These are phyloP conservation scores for Heliconius congener DNA, from an alignment of 1,140 invertebrate species.

Conservation along the genomic window DNA sequence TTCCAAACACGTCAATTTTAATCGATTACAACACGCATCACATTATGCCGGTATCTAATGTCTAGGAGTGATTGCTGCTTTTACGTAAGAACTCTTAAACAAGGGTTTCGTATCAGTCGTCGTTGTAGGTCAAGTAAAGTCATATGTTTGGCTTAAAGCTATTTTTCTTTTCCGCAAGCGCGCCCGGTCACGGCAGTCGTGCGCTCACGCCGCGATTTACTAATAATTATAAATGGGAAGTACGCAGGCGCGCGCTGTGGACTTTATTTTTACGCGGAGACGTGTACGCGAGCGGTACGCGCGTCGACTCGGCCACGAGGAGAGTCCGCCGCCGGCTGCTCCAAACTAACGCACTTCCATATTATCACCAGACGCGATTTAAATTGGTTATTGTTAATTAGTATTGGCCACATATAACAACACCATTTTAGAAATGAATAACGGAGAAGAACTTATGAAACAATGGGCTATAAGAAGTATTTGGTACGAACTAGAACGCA, in stretches of 20 bases:
- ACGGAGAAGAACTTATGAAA: constrained; percentile 66
- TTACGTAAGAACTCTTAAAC: constrained; percentile 40
- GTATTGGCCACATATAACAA: constrained; percentile 68
- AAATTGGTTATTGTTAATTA: constrained; percentile 74
- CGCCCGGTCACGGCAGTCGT: constrained; percentile 70
- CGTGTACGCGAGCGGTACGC: constrained; percentile 70
- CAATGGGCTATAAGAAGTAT: constrained; percentile 54
- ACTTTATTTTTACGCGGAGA: constrained; percentile 80
- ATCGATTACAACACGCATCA: constrained; percentile 49
- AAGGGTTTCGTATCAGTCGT: constrained; percentile 50
- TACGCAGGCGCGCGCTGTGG: constrained; percentile 70
- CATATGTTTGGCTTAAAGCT: constrained; percentile 28
- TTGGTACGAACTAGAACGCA: constrained; percentile 46
- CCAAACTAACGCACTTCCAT: constrained; percentile 52
- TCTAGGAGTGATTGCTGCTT: constrained; percentile 57
- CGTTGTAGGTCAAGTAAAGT: constrained; percentile 47
- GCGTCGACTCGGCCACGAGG: constrained; percentile 57
- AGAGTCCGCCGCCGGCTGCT: constrained; percentile 59
- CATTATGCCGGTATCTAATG: constrained; percentile 56
- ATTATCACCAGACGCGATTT: constrained; percentile 66
- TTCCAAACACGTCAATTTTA: constrained; percentile 52
- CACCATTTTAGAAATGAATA: constrained; percentile 68
- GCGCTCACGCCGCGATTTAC: constrained; percentile 74
- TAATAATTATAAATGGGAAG: constrained; percentile 81
- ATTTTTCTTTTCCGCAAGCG: constrained; percentile 68